These are phyloP conservation scores for Coryphaenoides rupestris DNA, from an alignment of 2,113 vertebrate genomes.

Conservation along the genomic window DNA sequence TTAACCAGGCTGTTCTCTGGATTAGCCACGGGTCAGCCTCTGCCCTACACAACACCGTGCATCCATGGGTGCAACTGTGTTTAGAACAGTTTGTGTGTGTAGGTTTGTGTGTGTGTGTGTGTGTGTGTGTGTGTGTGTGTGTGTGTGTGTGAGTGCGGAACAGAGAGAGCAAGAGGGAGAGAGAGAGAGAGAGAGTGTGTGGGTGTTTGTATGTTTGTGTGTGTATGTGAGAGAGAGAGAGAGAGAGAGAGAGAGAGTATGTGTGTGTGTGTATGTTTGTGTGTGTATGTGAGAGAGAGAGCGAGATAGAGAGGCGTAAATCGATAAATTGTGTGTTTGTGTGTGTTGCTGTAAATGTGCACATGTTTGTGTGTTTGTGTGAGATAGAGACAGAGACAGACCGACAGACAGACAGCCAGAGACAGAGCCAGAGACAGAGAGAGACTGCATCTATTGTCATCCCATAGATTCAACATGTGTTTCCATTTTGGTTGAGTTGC, in stretches of 20 bases:
- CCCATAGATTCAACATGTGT: no score
- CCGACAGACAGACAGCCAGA: neutral
- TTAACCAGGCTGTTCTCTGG: constrained; percentile 65
- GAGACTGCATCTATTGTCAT: neutral
- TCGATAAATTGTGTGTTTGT: no score
- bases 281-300: no score
- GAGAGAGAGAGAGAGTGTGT: no score
- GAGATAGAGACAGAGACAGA: neutral
- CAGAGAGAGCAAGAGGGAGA: no score
- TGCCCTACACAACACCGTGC: constrained; percentile 52
- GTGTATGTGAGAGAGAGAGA: no score
- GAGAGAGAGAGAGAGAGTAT: neutral
- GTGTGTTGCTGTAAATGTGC: no score
- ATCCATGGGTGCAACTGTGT: constrained; percentile 3
- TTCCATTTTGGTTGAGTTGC: no score
- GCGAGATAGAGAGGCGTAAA: no score
- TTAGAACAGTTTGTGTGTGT: no score
- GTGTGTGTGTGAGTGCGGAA: neutral
- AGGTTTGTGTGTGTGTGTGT: constrained; percentile 1
- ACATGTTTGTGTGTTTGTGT: no score
- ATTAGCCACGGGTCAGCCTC: constrained; percentile 62
- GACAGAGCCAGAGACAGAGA: neutral
- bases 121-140: constrained; percentile 13
- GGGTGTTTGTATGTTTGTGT: neutral
- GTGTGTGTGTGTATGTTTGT: neutral